Evolutionary conservation across 2,113 vertebrate genomes (phyloP).

Genomic region (Brachyhypopomus gauderio): DNA sequence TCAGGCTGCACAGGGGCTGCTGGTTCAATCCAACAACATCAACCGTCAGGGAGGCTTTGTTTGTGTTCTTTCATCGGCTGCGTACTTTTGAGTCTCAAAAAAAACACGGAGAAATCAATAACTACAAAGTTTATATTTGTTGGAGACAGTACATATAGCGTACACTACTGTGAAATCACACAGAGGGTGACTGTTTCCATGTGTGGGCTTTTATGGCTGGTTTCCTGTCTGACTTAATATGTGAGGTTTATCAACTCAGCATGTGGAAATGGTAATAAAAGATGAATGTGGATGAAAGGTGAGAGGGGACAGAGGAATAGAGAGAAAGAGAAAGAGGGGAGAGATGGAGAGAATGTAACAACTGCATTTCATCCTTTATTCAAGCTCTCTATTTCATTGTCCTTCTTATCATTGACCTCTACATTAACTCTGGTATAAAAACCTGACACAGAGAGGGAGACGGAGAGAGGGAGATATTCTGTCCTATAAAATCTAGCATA

Average conservation of each 20-base stretch:
- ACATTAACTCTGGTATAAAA: slow-evolving; percentile 28
- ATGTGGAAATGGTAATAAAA: slow-evolving; percentile 23
- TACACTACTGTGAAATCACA: slow-evolving; percentile 15
- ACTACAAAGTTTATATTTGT: slow-evolving; percentile 29
- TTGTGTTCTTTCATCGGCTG: slow-evolving; percentile 30
- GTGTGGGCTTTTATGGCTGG: slow-evolving; percentile 33
- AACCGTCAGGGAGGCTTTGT: not conserved
- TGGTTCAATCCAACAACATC: slow-evolving; percentile 24
- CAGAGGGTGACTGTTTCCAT: slow-evolving; percentile 22
- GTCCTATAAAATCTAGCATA: not conserved
- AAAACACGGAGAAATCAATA: slow-evolving; percentile 41
- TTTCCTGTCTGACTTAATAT: slow-evolving; percentile 37
- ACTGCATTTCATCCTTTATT: slow-evolving; percentile 21
- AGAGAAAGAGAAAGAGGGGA: not conserved
- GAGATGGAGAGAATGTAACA: not conserved
- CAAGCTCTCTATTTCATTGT: slow-evolving; percentile 29
- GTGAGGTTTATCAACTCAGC: slow-evolving; percentile 53
- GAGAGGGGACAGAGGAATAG: not conserved
- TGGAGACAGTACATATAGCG: slow-evolving; percentile 12
- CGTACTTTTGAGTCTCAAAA: slow-evolving; percentile 24
- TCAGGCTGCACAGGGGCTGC: slow-evolving; percentile 20
- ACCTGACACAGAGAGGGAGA: not conserved
- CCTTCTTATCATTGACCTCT: slow-evolving; percentile 24
- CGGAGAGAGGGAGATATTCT: not conserved
- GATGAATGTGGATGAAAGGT: slow-evolving; percentile 23